Evolutionary conservation across 2,113 vertebrate species (phyloP).

Genomic region (Herpetotheres cachinnans): DNA sequence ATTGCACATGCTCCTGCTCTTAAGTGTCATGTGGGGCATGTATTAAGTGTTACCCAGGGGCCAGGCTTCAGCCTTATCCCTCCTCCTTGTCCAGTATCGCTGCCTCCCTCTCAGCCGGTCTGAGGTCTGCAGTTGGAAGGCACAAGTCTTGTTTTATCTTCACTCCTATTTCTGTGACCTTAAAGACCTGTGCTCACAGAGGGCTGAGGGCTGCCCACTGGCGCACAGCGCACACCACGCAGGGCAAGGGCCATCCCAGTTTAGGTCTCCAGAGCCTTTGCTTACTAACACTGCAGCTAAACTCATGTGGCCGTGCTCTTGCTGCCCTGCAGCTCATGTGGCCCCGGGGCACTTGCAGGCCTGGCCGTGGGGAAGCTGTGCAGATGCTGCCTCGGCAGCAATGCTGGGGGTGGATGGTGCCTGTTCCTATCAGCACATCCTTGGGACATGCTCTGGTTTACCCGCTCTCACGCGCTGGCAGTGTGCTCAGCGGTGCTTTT

Average conservation of each 20-base stretch:
- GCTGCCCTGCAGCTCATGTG: background rate
- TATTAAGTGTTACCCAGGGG: conserved; percentile 21
- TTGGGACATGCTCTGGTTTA: background rate
- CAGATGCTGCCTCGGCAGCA: background rate
- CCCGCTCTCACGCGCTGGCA: background rate
- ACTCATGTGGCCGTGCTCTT: background rate
- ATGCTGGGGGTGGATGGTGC: background rate
- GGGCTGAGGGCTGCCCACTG: background rate
- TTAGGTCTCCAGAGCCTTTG: background rate
- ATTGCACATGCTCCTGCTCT: conserved; percentile 21
- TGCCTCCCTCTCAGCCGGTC: background rate
- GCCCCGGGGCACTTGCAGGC: accelerated
- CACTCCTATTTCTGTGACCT: background rate
- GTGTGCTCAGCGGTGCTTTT: background rate
- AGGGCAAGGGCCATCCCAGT: background rate
- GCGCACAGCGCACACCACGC: accelerated
- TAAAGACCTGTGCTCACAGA: background rate
- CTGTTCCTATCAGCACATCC: background rate
- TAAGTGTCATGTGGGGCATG: conserved; percentile 20
- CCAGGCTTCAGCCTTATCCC: background rate
- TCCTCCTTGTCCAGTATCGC: background rate
- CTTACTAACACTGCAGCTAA: accelerated
- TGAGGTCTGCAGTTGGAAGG: conserved; percentile 3
- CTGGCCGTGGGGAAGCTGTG: background rate
- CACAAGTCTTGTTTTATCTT: background rate